Evolutionary conservation across 2,113 vertebrate species (phyloP), one percentile per base, ranked within the genome.

Genomic region (Silurus meridionalis): DNA sequence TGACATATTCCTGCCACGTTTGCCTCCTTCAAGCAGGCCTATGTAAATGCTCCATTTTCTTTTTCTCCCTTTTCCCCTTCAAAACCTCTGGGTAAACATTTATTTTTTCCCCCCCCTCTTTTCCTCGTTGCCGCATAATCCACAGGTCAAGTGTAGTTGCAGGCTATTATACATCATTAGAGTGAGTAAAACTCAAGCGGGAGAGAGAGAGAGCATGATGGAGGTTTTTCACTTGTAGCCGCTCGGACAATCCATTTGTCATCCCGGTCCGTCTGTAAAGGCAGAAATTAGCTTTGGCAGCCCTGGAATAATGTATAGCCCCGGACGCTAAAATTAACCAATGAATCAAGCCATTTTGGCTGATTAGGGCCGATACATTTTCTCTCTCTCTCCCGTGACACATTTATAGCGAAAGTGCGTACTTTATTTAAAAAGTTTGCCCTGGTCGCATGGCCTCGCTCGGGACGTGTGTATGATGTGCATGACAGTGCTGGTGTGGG

Each of bases 151-250:
- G 95, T 97, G 95, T 97, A 96, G 97, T 97, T 96, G 94, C 96
- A 94, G 97, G 96, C 96, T 96, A 96, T 97, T 97, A 96, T 95
- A 96, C 95, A 95, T 97, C 97, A 97, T 97, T 97, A 97, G 95
- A 94, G 95, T 96, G 96, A 97, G 96, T 96, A 96, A 95, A 92
- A 96, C 94, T 94, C 94, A 95, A 93, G 91, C 93, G 84, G 94
- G 93, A 91, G 90, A 91, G 90, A 86, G 90, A 85, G 93, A 93
- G 95, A 96, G 96, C 95, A 95, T 94, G 97, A 97, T 96, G 95
- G 96, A 93, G 92, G 94, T 93, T 93, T 94, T 94, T 95, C 95
- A 94, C 94, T 95, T 95, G 94, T 93, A 93, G 95, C 94, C 91
- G 91, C 92, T 92, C 87, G 92, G 95, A 94, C 95, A 89, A 94